Conservation (phyloP, 1,140 invertebrate species). For the Calephelis nemesis region DNA sequence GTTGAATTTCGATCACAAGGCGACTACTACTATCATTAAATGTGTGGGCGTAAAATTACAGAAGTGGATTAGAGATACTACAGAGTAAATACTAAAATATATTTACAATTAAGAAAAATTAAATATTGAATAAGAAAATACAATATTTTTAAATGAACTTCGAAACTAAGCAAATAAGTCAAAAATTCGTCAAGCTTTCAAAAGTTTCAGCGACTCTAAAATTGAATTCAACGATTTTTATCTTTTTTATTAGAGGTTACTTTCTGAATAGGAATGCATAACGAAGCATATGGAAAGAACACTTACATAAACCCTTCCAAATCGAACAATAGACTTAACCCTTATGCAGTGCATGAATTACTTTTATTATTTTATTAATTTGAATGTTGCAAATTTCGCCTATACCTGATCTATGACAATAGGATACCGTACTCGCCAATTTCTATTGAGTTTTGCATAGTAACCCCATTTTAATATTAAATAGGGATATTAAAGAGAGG, state of each 20-base stretch:
- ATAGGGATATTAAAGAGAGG: conserved; percentile 43
- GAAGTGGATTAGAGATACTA: too few species aligned
- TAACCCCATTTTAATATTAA: conserved; percentile 54
- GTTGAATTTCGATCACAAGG: too few species aligned
- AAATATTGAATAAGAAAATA: too few species aligned
- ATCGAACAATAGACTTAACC: conserved; percentile 59
- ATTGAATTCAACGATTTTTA: conserved; percentile 12
- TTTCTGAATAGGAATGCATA: conserved; percentile 22
- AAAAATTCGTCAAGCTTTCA: too few species aligned
- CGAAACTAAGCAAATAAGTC: too few species aligned
- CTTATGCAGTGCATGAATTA: conserved; percentile 51
- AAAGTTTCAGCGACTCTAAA: neutral
- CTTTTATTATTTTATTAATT: conserved; percentile 76
- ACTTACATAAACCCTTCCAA: conserved; percentile 21
- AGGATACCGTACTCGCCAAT: conserved; percentile 45
- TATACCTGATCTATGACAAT: conserved; percentile 73
- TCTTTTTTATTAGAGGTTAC: conserved; percentile 14
- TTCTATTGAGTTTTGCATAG: conserved; percentile 73
- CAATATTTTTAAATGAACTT: too few species aligned
- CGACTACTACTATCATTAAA: too few species aligned
- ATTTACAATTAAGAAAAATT: too few species aligned
- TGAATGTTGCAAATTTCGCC: conserved; percentile 74
- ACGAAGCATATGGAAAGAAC: conserved; percentile 21
- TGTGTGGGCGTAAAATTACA: too few species aligned
- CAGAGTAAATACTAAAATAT: too few species aligned